These are phyloP conservation scores for Calyptomena viridis DNA, from an alignment of 2,113 vertebrate genomes.

Conservation along the genomic window DNA sequence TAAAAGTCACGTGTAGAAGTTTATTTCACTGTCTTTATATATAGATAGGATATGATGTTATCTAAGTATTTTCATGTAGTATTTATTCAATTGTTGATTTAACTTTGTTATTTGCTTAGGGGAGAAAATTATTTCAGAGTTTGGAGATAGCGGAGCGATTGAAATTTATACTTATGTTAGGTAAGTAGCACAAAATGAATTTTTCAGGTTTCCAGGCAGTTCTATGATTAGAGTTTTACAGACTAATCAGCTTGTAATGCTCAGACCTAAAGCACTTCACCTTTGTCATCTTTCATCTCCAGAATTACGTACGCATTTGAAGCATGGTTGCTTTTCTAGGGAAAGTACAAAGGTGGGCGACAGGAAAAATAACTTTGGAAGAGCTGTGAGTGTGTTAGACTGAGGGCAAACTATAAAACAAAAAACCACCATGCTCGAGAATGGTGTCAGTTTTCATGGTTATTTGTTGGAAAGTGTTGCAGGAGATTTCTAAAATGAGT, in stretches of 20 bases:
- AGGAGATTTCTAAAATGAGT: not conserved
- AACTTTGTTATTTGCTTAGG: constrained; percentile 70
- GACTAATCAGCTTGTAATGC: not conserved
- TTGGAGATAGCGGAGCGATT: constrained; percentile 90
- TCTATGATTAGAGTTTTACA: not conserved
- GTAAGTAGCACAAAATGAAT: constrained; percentile 73
- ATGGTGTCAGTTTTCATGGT: not conserved
- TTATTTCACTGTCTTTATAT: not conserved
- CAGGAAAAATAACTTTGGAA: not conserved
- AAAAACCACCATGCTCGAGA: not conserved
- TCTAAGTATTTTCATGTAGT: not conserved
- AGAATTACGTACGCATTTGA: not conserved
- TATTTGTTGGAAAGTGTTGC: not conserved
- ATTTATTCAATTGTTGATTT: not conserved
- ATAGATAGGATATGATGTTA: not conserved
- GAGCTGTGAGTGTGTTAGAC: not conserved
- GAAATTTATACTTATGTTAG: constrained; percentile 90
- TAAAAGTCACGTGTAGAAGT: not conserved
- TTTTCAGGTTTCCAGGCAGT: not conserved
- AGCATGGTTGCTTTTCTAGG: not conserved
- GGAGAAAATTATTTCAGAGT: constrained; percentile 90
- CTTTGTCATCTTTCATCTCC: not conserved
- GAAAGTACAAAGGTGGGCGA: not conserved
- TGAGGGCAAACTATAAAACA: not conserved
- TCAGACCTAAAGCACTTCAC: not conserved